Percentiles rank a stretch among this genome's conserved stretches.
Conservation (phyloP, 2,888 invertebrate genomes). For the Hyalella azteca region DNA sequence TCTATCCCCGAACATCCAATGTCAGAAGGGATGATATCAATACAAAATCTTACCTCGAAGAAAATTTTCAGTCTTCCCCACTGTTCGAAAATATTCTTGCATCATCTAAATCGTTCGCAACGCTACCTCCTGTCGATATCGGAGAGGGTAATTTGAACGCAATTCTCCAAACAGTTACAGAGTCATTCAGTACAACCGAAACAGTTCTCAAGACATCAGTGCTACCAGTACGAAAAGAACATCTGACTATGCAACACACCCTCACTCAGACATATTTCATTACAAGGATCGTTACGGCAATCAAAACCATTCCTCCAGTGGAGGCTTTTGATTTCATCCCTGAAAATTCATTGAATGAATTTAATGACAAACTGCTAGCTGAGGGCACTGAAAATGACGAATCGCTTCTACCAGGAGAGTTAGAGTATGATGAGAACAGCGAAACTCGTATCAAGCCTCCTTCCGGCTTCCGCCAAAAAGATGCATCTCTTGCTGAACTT, state of each 20-base stretch:
- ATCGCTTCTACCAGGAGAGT: slow-evolving; percentile 68
- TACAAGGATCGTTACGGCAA: slow-evolving; percentile 85
- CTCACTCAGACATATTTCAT: slow-evolving; percentile 88
- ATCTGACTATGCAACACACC: slow-evolving; percentile 77
- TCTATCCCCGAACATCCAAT: slow-evolving; percentile 61
- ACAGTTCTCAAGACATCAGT: slow-evolving; percentile 87
- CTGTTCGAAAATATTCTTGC: slow-evolving; percentile 64
- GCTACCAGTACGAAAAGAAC: slow-evolving; percentile 78
- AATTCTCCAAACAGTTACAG: slow-evolving; percentile 76
- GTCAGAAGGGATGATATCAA: slow-evolving; percentile 66
- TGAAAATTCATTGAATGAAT: slow-evolving; percentile 84
- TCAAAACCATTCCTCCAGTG: slow-evolving; percentile 86
- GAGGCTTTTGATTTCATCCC: slow-evolving; percentile 86
- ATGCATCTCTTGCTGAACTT: slow-evolving; percentile 60
- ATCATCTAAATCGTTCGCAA: slow-evolving; percentile 69
- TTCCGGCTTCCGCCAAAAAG: slow-evolving; percentile 52
- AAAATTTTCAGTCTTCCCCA: slow-evolving; percentile 71
- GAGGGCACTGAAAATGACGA: slow-evolving; percentile 83
- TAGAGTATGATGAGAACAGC: slow-evolving; percentile 83
- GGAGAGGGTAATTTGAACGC: slow-evolving; percentile 77
- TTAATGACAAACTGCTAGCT: slow-evolving; percentile 81
- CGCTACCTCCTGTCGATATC: slow-evolving; percentile 80
- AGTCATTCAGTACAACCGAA: slow-evolving; percentile 90
- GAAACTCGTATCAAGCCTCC: slow-evolving; percentile 63
- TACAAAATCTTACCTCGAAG: slow-evolving; percentile 75